Percentiles rank a stretch among this genome's conserved stretches.
Evolutionary conservation across 2,113 vertebrate genomes (phyloP).

Genomic region (Chamaetylas fuelleborni): DNA sequence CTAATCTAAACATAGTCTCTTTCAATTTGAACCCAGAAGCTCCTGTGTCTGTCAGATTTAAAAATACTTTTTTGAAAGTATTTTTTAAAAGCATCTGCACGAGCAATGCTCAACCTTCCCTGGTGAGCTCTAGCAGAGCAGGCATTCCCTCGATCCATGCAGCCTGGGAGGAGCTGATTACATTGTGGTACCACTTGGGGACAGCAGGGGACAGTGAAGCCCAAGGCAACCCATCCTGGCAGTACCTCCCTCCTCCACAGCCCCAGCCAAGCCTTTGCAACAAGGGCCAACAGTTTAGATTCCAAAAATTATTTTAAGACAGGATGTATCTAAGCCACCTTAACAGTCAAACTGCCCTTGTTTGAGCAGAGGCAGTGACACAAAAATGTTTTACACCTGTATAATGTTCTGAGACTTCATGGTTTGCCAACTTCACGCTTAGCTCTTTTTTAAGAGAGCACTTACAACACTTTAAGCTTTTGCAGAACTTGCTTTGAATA

Average conservation of each 20-base stretch:
- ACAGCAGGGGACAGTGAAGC: background rate
- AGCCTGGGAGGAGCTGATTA: background rate
- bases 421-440: background rate
- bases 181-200: background rate
- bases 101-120: background rate
- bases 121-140: background rate
- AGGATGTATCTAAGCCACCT: background rate
- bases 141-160: fast-evolving
- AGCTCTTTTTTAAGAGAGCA: background rate
- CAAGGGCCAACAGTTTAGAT: background rate
- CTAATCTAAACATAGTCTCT: background rate
- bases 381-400: background rate
- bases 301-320: background rate
- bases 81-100: background rate
- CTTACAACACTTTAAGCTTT: background rate
- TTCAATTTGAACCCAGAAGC: background rate
- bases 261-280: background rate
- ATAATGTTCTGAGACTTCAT: background rate
- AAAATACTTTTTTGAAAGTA: background rate
- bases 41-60: background rate
- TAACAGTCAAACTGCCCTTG: background rate
- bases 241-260: background rate
- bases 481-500: background rate
- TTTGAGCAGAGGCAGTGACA: background rate
- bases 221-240: background rate